Percentiles rank a stretch among this genome's conserved stretches.
Conservation (phyloP, 2,888 invertebrate genomes). For the Altica lythri region DNA sequence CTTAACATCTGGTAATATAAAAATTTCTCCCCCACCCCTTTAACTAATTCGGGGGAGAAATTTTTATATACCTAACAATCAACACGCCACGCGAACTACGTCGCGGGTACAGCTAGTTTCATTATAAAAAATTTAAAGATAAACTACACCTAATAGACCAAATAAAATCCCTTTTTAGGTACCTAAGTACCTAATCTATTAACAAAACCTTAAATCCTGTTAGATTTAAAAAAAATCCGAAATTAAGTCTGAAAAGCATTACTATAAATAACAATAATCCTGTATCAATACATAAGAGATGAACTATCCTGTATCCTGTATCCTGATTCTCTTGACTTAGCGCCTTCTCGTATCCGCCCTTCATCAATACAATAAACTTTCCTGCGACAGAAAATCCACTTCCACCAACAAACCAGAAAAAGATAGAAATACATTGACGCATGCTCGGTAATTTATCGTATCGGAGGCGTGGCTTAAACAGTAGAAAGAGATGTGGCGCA, state of each 20-base stretch:
- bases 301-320: constrained; percentile 40
- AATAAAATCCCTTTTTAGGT: too few relatives aligned
- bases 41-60: too few relatives aligned
- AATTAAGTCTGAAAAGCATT: constrained; percentile 48
- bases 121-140: not conserved
- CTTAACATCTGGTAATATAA: too few relatives aligned
- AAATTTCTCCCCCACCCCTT: too few relatives aligned
- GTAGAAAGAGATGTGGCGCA: constrained; percentile 45
- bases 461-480: constrained; percentile 48
- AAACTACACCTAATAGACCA: too few relatives aligned
- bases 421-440: constrained; percentile 48
- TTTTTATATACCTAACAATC: too few relatives aligned
- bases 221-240: constrained; percentile 30
- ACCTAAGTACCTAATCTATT: not conserved
- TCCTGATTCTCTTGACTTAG: constrained; percentile 57
- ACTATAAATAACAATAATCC: constrained; percentile 49
- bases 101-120: too few relatives aligned
- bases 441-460: constrained; percentile 49
- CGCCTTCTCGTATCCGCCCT: constrained; percentile 54
- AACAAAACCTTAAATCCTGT: constrained; percentile 28
- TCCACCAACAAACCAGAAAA: constrained; percentile 35
- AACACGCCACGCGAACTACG: too few relatives aligned
- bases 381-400: constrained; percentile 39
- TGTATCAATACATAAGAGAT: constrained; percentile 53
- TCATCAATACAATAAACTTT: constrained; percentile 52